Percentiles rank a stretch among this genome's conserved stretches.
Conservation (phyloP, 2,113 vertebrate genomes). For the Pao palembangensis region DNA sequence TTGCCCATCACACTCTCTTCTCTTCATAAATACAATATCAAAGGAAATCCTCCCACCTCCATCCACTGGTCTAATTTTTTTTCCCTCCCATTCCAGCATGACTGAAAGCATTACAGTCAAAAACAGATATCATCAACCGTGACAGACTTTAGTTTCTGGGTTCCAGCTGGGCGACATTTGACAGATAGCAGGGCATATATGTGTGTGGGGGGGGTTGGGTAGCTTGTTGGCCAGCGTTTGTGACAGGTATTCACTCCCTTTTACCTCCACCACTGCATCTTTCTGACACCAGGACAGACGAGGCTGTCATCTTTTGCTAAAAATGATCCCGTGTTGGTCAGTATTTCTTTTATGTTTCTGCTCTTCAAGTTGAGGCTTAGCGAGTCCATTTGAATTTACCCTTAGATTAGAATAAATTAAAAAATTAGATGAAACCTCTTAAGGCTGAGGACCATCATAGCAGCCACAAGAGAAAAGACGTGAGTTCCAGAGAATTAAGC, state of each 20-base stretch:
- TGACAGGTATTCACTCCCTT: conserved; percentile 67
- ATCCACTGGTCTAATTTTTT: too few relatives aligned
- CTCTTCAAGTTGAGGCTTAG: background rate
- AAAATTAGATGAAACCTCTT: too few relatives aligned
- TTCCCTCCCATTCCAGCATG: conserved; percentile 61
- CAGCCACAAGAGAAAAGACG: background rate
- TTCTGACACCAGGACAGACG: conserved; percentile 33
- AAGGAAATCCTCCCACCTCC: too few relatives aligned
- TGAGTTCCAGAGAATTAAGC: background rate
- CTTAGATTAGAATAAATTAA: conserved; percentile 4
- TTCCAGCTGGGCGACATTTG: conserved; percentile 49
- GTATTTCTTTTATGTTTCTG: conserved; percentile 14
- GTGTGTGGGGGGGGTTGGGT: too few relatives aligned
- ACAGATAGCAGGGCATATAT: conserved; percentile 54
- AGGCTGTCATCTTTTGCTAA: conserved; percentile 38
- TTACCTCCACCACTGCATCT: conserved; percentile 41
- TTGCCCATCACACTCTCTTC: too few relatives aligned
- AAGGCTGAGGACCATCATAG: too few relatives aligned
- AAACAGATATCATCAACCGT: conserved; percentile 48
- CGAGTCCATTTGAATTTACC: background rate
- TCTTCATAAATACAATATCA: too few relatives aligned
- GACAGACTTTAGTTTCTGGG: conserved; percentile 44
- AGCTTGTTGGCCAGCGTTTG: conserved; percentile 53
- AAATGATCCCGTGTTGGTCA: conserved; percentile 23
- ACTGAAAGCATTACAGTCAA: conserved; percentile 47